Base-by-base conservation (phyloP, 2,888 invertebrate genomes). In the Acleris holmiana region DNA sequence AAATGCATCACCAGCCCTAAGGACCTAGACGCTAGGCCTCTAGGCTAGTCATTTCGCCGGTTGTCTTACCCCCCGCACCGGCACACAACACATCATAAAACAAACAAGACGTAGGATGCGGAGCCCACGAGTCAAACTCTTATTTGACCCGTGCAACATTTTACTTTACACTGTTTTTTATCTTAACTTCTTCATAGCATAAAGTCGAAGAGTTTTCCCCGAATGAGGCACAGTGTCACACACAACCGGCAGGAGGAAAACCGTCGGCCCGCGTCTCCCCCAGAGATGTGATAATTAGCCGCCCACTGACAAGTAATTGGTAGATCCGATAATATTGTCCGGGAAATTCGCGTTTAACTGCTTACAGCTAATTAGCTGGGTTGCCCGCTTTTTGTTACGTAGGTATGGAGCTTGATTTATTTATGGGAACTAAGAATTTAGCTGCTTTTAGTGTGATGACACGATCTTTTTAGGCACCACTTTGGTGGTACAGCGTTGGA, bases 241-340 rank as follows among this genome's bases (percentile, higher is more conserved):
- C 54, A 55, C 65, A 19, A n/a, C 46, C 48, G 48, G 47, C 41
- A 57, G 57, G 51, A 61, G 61, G 61, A 58, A 61, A 54, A 47
- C 67, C 41, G 66, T 40, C 62, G 53, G 21, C 61, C 56, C 55
- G 56, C 54, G 54, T 58, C 59, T 58, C 58, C 48, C 54, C 54
- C 65, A 54, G 64, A 65, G 78, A 82, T 77, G 84, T 78, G 81
- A 80, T 84, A 83, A 84, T 84, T 83, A 84, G 76, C 74, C 77
- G 74, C 77, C 80, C 74, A 73, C 74, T 70, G 73, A 69, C 76
- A 74, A 75, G 70, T 78, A 78, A 82, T 83, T 78, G 79, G 71
- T 76, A 75, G 73, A 76, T 74, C 74, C 74, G 81, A 80, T 83
- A 79, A 75, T 78, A 76, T 76, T 72, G 71, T 73, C 70, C 71